phyloP scores from a whole-genome alignment of 1,140 invertebrate species.

The Sinonovacula constricta region DNA sequence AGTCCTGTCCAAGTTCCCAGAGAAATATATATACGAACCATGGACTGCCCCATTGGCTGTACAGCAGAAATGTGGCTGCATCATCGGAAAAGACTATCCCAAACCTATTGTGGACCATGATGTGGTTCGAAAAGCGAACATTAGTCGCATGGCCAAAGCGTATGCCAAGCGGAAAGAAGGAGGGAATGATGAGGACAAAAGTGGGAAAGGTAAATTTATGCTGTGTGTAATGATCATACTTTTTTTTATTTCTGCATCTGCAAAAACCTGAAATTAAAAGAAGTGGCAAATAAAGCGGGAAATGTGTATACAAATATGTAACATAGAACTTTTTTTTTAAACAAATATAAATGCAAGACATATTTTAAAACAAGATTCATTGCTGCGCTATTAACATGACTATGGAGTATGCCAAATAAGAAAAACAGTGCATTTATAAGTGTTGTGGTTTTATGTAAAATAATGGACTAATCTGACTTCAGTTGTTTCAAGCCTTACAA shows the following conservation, averaged over 20 bases:
- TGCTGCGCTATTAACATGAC: too few species aligned
- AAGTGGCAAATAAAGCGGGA: too few species aligned
- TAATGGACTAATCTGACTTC: too few species aligned
- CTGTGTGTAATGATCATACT: neutral
- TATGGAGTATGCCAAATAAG: too few species aligned
- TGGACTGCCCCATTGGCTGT: slow-evolving; percentile 89
- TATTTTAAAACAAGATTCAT: too few species aligned
- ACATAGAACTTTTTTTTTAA: too few species aligned
- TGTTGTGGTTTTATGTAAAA: too few species aligned
- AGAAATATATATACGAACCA: slow-evolving; percentile 92
- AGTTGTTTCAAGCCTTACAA: too few species aligned
- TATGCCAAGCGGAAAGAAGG: slow-evolving; percentile 62
- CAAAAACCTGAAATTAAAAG: too few species aligned
- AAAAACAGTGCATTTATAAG: too few species aligned
- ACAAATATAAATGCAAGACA: too few species aligned
- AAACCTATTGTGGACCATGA: slow-evolving; percentile 90
- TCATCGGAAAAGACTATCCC: slow-evolving; percentile 92
- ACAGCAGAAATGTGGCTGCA: slow-evolving; percentile 87
- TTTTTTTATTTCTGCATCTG: neutral
- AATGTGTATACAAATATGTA: too few species aligned
- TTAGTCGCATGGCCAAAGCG: slow-evolving; percentile 68
- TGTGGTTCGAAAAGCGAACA: slow-evolving; percentile 64
- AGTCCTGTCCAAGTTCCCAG: slow-evolving; percentile 89
- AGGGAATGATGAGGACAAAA: slow-evolving; percentile 39
- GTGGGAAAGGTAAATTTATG: neutral